Conservation (phyloP, 2,113 vertebrate genomes). For the Campylomormyrus numenius region DNA sequence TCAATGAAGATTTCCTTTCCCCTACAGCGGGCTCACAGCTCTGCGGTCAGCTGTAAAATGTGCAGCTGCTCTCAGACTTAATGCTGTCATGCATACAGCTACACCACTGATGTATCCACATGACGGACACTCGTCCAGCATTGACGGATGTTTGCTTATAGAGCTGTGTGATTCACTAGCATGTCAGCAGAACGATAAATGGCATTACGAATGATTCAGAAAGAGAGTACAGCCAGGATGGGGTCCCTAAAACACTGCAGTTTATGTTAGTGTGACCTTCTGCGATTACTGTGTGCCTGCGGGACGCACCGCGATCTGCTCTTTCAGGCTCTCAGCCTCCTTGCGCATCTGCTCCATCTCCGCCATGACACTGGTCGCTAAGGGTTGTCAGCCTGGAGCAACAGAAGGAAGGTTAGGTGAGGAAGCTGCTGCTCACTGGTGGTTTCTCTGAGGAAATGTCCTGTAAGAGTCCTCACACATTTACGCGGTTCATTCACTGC, state of each 20-base stretch:
- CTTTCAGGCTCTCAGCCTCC: slow-evolving; percentile 60
- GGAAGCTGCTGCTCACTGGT: not conserved
- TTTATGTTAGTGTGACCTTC: not conserved
- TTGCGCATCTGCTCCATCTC: slow-evolving; percentile 65
- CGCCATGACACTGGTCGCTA: slow-evolving; percentile 52
- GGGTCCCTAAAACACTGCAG: not conserved
- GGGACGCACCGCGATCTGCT: slow-evolving; percentile 59
- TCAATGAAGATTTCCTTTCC: not conserved
- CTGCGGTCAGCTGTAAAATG: not conserved
- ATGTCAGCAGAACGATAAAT: not conserved
- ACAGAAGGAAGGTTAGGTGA: not conserved
- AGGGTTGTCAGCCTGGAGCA: slow-evolving; percentile 23
- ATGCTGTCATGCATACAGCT: not conserved
- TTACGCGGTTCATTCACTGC: not conserved
- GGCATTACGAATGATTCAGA: not conserved
- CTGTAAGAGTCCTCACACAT: not conserved
- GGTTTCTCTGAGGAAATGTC: not conserved
- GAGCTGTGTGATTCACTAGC: not conserved
- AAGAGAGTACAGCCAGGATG: not conserved
- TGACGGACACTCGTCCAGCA: not conserved
- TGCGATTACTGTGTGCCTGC: not conserved
- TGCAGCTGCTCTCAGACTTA: not conserved
- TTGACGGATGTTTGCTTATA: not conserved
- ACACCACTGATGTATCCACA: not conserved
- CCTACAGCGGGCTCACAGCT: not conserved